Evolutionary conservation across 2,113 vertebrate genomes (phyloP), one percentile per base, ranked within the genome.

Genomic region (Amazona vittata): DNA sequence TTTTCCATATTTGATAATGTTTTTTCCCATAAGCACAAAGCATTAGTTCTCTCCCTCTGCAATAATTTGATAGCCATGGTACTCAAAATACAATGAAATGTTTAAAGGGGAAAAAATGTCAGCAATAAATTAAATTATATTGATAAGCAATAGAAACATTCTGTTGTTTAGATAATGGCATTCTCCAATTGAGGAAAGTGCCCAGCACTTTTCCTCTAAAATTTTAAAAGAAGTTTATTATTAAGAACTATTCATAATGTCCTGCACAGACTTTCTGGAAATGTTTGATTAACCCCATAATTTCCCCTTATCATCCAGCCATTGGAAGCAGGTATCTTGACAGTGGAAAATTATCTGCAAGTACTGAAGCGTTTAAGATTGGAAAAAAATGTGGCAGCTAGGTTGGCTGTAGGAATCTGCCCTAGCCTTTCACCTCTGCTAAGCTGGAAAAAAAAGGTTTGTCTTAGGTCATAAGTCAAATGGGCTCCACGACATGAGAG

Each of bases 381-480:
- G 35, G 52, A 50, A 86, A 68, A 88, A 73, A 93, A 37, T 6
- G 82, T 55, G 25, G 73, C 63, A 92, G 52, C 19, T 31, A 37
- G 44, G 76, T 35, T 88, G 81, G 67, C 31, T 94, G 70, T 76
- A 77, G 93, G 69, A 95, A 80, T 57, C 39, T 87, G 70, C 80
- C 50, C n/a, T 90, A 39, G 55, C 78, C 92, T 95, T 96, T 92
- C 78, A 87, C 83, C 83, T 75, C 81, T 75, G 46, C 31, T 77
- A 69, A 91, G 89, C 69, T 91, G 44, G 26, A 43, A 79, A 86
- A 90, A 68, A 71, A 86, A 83, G 44, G 44, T 86, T 41, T 86
- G 82, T 37, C 33, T 74, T 83, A 64, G 59, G 81, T 86, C 84
- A n/a, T 43, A 93, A 87, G 86, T 89, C 90, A 96, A 95, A 95